These are phyloP conservation scores for Rutilus rutilus DNA, from an alignment of 2,113 vertebrate species.

Conservation along the genomic window DNA sequence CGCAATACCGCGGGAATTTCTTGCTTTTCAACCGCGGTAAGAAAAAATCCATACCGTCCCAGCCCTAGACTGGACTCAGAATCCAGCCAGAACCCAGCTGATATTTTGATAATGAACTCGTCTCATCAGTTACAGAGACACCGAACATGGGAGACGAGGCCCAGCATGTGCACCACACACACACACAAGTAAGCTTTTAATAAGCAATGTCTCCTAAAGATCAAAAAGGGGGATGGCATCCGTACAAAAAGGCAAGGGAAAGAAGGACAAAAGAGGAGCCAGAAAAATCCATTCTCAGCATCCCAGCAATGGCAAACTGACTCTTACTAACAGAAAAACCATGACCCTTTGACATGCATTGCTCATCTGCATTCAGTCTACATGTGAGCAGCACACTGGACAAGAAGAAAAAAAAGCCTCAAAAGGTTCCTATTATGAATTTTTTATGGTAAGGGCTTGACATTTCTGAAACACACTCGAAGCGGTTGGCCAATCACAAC, in stretches of 20 bases:
- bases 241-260: neutral
- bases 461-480: too few species aligned
- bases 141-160: constrained; percentile 16
- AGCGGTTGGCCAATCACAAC: too few species aligned
- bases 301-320: neutral
- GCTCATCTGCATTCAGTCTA: neutral
- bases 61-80: constrained; percentile 45
- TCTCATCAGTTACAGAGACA: constrained; percentile 37
- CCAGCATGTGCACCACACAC: neutral
- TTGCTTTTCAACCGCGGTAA: too few species aligned
- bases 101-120: constrained; percentile 58
- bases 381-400: neutral
- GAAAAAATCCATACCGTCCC: too few species aligned
- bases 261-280: neutral
- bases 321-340: neutral
- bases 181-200: constrained; percentile 20
- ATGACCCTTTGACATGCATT: neutral
- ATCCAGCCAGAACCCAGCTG: constrained; percentile 47
- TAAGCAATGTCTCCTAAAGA: constrained; percentile 28
- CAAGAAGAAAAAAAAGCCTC: neutral
- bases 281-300: neutral
- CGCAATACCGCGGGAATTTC: too few species aligned
- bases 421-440: neutral
- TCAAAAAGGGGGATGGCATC: neutral
- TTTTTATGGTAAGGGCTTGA: too few species aligned